Percentiles rank a stretch among this genome's conserved stretches.
phyloP scores from a whole-genome alignment of 2,888 invertebrate genomes.

The Gonocerus acuteangulatus region DNA sequence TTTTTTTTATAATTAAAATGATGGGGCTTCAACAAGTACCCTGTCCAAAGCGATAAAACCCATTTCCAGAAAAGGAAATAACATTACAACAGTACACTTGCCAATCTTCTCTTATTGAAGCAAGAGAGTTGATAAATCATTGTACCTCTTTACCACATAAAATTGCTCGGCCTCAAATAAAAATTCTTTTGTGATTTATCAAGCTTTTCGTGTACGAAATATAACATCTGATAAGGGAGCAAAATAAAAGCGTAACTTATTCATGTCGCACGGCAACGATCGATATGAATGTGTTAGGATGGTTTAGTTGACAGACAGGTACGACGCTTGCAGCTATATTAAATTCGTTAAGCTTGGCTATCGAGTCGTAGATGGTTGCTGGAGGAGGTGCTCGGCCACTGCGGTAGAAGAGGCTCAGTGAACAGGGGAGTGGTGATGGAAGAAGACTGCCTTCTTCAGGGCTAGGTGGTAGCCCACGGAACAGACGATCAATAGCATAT shows the following conservation, averaged over 20 bases:
- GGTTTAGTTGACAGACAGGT: slow-evolving; percentile 72
- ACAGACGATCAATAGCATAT: slow-evolving; percentile 47
- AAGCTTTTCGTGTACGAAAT: not conserved
- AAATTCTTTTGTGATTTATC: too few relatives aligned
- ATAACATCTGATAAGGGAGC: not conserved
- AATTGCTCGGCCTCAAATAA: too few relatives aligned
- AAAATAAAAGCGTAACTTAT: slow-evolving; percentile 5
- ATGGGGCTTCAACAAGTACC: too few relatives aligned
- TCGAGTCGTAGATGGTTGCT: slow-evolving; percentile 29
- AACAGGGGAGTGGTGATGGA: slow-evolving; percentile 32
- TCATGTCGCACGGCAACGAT: slow-evolving; percentile 68
- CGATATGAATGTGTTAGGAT: slow-evolving; percentile 73
- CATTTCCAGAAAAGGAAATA: too few relatives aligned
- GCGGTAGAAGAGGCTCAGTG: slow-evolving; percentile 34
- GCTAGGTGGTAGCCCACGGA: slow-evolving; percentile 42
- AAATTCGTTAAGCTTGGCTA: slow-evolving; percentile 41
- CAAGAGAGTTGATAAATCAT: too few relatives aligned
- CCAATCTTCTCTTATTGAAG: too few relatives aligned
- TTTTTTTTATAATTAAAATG: too few relatives aligned
- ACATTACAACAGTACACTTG: too few relatives aligned
- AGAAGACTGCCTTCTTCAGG: slow-evolving; percentile 25
- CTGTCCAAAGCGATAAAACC: too few relatives aligned
- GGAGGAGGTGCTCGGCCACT: slow-evolving; percentile 32
- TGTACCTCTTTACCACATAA: too few relatives aligned
- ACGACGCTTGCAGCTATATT: slow-evolving; percentile 63